Conservation (phyloP, 2,888 invertebrate species). For the Eupeodes latifasciatus region DNA sequence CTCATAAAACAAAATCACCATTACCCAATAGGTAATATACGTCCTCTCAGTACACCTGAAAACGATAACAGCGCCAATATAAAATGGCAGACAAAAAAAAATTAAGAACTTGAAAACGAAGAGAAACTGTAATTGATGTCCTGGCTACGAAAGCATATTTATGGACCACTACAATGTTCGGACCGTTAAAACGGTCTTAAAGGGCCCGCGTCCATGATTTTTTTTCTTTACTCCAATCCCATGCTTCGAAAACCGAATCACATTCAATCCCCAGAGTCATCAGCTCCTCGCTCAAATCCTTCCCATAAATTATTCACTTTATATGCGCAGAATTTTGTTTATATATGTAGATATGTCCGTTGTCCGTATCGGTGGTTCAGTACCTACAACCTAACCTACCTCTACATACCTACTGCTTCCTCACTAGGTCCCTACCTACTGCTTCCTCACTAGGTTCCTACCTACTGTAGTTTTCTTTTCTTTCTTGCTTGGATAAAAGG, state of each 20-base stretch:
- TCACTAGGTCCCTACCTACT: neutral
- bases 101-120: constrained; percentile 7
- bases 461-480: neutral
- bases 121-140: constrained; percentile 72
- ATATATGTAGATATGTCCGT: too few species aligned
- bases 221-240: neutral
- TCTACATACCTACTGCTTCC: too few species aligned
- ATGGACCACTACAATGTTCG: constrained; percentile 66
- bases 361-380: constrained; percentile 11
- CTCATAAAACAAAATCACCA: constrained; percentile 18
- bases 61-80: constrained; percentile 59
- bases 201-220: constrained; percentile 44
- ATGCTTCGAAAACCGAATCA: neutral
- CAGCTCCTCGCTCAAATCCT: constrained; percentile 32
- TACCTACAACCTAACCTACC: neutral
- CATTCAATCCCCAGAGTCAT: constrained; percentile 8
- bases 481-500: constrained; percentile 52
- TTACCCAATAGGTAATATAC: neutral
- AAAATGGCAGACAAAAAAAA: constrained; percentile 29
- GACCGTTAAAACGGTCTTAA: constrained; percentile 62
- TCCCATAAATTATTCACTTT: constrained; percentile 73
- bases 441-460: too few species aligned
- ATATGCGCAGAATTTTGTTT: constrained; percentile 71
- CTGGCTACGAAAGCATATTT: constrained; percentile 70
- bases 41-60: constrained; percentile 52